phyloP scores from a whole-genome alignment of 2,113 vertebrate genomes.

The Hypomesus transpacificus region DNA sequence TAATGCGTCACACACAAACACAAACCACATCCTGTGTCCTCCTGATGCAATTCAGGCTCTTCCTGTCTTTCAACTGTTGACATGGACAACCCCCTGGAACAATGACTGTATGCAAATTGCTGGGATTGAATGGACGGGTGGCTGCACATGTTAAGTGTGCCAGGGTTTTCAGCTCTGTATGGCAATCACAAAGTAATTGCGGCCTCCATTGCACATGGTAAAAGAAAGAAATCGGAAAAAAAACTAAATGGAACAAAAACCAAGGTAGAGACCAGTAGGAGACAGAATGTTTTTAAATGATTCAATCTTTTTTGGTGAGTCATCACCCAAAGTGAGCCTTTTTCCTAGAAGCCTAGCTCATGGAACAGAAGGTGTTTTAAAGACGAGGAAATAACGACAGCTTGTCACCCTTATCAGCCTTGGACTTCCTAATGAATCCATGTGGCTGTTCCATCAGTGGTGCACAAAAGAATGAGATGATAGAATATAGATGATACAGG shows the following conservation, averaged over 20 bases:
- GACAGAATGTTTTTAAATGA: not conserved
- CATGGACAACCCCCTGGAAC: slow-evolving; percentile 38
- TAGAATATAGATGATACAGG: too few species aligned
- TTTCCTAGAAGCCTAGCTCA: too few species aligned
- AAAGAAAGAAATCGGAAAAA: not conserved
- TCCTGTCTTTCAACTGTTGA: slow-evolving; percentile 44
- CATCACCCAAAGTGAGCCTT: too few species aligned
- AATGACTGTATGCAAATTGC: slow-evolving; percentile 39
- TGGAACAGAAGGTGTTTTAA: too few species aligned
- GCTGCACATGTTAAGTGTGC: slow-evolving; percentile 28
- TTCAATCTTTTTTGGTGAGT: too few species aligned
- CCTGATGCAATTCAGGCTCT: slow-evolving; percentile 27
- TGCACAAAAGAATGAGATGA: too few species aligned
- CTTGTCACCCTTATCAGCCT: too few species aligned
- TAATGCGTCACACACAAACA: slow-evolving; percentile 5
- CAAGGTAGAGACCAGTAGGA: slow-evolving; percentile 12
- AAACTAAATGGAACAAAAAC: not conserved
- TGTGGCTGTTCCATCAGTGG: too few species aligned
- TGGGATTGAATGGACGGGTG: slow-evolving; percentile 48
- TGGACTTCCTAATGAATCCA: too few species aligned
- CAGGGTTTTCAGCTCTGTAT: slow-evolving; percentile 26
- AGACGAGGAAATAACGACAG: too few species aligned
- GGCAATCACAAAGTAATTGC: slow-evolving; percentile 20
- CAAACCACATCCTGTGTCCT: slow-evolving; percentile 25
- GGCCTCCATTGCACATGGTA: not conserved